Evolutionary conservation across 2,797 vertebrate species (phyloP).

Genomic region (Malacoctenus gilli): DNA sequence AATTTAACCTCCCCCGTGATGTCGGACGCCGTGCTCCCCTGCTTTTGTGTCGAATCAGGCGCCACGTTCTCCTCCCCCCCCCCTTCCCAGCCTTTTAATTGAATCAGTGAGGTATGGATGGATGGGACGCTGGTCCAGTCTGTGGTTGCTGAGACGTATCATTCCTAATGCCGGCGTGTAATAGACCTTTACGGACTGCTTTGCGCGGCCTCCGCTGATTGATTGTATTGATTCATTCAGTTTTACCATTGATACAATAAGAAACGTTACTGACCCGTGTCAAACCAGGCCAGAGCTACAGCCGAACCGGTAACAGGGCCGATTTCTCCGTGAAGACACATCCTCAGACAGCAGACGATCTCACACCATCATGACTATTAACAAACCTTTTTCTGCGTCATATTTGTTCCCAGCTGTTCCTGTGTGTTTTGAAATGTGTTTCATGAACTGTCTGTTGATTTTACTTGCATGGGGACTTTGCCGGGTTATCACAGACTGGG

Average conservation of each 20-base stretch:
- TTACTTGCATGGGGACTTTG: slow-evolving; percentile 72
- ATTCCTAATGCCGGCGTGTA: slow-evolving; percentile 66
- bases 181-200: slow-evolving; percentile 73
- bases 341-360: slow-evolving; percentile 19
- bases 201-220: slow-evolving; percentile 62
- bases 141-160: slow-evolving; percentile 68
- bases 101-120: slow-evolving; percentile 74
- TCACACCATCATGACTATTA: slow-evolving; percentile 27
- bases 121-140: slow-evolving; percentile 60
- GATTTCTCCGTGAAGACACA: slow-evolving; percentile 19
- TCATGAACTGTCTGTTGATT: slow-evolving; percentile 59
- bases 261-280: slow-evolving; percentile 64
- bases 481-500: slow-evolving; percentile 65
- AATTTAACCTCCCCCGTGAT: slow-evolving; percentile 55
- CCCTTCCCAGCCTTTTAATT: slow-evolving; percentile 64
- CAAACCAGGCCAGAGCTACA: slow-evolving; percentile 45
- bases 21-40: slow-evolving; percentile 40
- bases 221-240: slow-evolving; percentile 77
- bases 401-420: slow-evolving; percentile 31
- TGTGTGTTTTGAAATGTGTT: slow-evolving; percentile 64
- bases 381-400: slow-evolving; percentile 9
- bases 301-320: slow-evolving; percentile 47
- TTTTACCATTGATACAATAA: slow-evolving; percentile 69
- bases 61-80: slow-evolving; percentile 30
- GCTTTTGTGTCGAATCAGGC: slow-evolving; percentile 57